A percentile compares a stretch with the other conserved stretches of the same genome.
phyloP scores from a whole-genome alignment of 2,797 vertebrate genomes.

The Siniperca undulata region DNA sequence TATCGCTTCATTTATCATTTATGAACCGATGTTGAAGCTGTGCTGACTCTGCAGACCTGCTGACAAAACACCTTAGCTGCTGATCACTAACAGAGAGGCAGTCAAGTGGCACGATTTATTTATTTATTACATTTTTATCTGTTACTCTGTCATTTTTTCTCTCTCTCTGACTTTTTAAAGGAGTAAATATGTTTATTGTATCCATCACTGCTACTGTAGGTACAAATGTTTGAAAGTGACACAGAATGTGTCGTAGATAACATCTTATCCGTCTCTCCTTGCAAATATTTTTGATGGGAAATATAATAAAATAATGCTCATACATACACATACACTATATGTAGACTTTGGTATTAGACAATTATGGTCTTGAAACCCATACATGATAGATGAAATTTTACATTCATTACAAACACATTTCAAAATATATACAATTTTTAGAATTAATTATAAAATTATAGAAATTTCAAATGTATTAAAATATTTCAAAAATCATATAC shows the following conservation, averaged over 20 bases:
- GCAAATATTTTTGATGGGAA: not conserved
- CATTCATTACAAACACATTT: not conserved
- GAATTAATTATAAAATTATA: not conserved
- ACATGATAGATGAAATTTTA: not conserved
- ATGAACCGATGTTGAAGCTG: conserved; percentile 2
- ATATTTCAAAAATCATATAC: not conserved
- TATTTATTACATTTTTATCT: not conserved
- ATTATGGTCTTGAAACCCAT: not conserved
- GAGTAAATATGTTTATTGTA: not conserved
- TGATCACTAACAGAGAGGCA: conserved; percentile 13
- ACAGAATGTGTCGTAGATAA: too few species aligned
- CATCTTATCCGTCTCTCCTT: not conserved
- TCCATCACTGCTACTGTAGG: not conserved
- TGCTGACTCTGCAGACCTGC: conserved; percentile 49
- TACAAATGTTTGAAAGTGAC: not conserved
- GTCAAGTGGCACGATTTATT: not conserved
- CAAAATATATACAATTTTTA: not conserved
- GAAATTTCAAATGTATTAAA: not conserved
- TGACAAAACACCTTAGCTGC: not conserved
- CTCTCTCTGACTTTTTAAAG: not conserved
- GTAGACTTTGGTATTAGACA: not conserved
- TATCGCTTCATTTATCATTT: conserved; percentile 53
- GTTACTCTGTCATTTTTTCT: not conserved
- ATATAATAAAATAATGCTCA: not conserved
- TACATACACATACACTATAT: not conserved